Conservation (phyloP, 2,797 vertebrate species). For the Saxicola maurus region DNA sequence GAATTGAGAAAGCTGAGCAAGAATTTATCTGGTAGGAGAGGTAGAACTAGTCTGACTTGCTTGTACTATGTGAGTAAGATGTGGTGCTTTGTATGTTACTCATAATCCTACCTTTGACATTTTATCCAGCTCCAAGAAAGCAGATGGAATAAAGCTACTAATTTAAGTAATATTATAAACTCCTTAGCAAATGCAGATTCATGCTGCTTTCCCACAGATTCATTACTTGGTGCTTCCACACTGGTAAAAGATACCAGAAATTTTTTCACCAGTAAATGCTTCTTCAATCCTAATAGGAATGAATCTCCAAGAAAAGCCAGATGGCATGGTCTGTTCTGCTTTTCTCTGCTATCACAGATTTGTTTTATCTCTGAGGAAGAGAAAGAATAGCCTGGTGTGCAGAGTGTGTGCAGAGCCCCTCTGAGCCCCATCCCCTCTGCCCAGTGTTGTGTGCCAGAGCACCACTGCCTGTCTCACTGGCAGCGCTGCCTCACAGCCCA, state of each 20-base stretch:
- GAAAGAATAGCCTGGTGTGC: background rate
- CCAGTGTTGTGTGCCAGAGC: background rate
- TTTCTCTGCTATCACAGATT: background rate
- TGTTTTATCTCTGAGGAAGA: background rate
- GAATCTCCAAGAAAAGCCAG: background rate
- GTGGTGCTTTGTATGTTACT: background rate
- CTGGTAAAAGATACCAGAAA: background rate
- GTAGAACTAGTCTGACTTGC: conserved; percentile 52
- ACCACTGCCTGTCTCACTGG: background rate
- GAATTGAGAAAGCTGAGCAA: conserved; percentile 15
- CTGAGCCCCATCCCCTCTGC: background rate
- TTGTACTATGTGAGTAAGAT: background rate
- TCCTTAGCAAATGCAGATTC: background rate
- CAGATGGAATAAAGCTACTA: background rate
- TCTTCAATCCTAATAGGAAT: background rate
- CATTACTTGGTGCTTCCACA: background rate
- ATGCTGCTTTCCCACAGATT: background rate
- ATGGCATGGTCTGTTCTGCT: background rate
- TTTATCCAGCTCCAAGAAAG: background rate
- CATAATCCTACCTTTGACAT: conserved; percentile 3
- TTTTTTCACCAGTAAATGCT: background rate
- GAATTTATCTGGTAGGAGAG: conserved; percentile 14
- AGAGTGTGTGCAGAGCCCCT: background rate
- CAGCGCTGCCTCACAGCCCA: background rate
- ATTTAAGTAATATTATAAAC: background rate